Evolutionary conservation across 2,797 vertebrate genomes (phyloP).

Genomic region (Lophius americanus): DNA sequence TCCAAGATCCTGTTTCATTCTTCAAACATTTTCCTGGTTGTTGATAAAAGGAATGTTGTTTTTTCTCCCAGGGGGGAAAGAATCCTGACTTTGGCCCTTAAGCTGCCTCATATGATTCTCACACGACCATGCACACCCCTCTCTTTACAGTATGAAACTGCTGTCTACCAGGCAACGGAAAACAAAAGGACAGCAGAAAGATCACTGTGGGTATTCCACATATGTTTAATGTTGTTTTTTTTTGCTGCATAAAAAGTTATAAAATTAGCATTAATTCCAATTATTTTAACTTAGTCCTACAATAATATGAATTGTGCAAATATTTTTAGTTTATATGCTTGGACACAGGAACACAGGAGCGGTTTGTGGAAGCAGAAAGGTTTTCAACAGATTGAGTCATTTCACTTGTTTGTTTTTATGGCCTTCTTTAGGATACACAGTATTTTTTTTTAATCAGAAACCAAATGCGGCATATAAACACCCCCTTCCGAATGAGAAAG

Average conservation of each 20-base stretch:
- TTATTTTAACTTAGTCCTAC: too few relatives aligned
- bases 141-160: constrained; percentile 25
- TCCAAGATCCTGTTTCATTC: too few relatives aligned
- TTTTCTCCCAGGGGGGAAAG: constrained; percentile 9
- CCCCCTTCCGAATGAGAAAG: too few relatives aligned
- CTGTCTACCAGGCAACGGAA: constrained; percentile 18
- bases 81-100: constrained; percentile 58
- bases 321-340: not conserved
- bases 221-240: not conserved
- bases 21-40: not conserved
- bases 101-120: constrained; percentile 87
- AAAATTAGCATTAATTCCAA: too few relatives aligned
- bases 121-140: constrained; percentile 65
- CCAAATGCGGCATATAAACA: too few relatives aligned
- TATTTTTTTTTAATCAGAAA: too few relatives aligned
- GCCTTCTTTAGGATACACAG: too few relatives aligned
- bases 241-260: not conserved
- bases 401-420: too few relatives aligned
- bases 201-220: constrained; percentile 9
- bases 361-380: not conserved
- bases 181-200: constrained; percentile 2
- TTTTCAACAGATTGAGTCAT: not conserved
- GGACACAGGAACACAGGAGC: not conserved
- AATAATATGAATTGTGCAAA: not conserved
- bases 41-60: constrained; percentile 27